Evolutionary conservation across 2,888 invertebrate genomes (phyloP).

Genomic region (Eremobia ochroleuca): DNA sequence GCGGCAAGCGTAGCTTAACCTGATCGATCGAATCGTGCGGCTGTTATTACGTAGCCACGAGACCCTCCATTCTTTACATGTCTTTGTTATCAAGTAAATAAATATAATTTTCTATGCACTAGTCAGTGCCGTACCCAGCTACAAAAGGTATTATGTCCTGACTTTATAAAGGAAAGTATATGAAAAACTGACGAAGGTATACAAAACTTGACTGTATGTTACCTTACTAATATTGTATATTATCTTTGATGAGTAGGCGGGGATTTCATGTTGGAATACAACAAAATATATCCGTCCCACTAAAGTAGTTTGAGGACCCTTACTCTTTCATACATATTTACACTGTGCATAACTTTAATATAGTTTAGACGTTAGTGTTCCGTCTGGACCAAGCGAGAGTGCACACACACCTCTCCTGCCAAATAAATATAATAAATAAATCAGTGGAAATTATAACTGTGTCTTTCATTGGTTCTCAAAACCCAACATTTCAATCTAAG

Average conservation of each 20-base stretch:
- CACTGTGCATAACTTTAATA: too few relatives aligned
- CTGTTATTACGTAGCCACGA: neutral
- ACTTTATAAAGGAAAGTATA: neutral
- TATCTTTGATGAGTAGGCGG: neutral
- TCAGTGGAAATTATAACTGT: too few relatives aligned
- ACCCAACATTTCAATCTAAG: neutral
- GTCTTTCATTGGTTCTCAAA: too few relatives aligned
- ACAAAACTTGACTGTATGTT: neutral
- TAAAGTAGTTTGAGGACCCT: too few relatives aligned
- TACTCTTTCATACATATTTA: too few relatives aligned
- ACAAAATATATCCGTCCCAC: too few relatives aligned
- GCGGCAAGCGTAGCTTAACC: neutral
- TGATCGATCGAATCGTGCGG: too few relatives aligned
- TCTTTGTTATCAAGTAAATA: neutral
- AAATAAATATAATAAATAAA: too few relatives aligned
- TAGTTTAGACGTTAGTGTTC: too few relatives aligned
- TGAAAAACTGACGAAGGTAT: neutral
- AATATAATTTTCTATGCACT: neutral
- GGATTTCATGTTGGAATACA: neutral
- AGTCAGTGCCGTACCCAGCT: neutral
- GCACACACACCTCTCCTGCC: too few relatives aligned
- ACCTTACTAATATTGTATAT: neutral
- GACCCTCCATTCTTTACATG: neutral
- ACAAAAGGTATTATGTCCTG: neutral
- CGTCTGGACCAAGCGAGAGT: too few relatives aligned